Base-by-base conservation (phyloP, 2,888 invertebrate species). In the Acleris holmiana region DNA sequence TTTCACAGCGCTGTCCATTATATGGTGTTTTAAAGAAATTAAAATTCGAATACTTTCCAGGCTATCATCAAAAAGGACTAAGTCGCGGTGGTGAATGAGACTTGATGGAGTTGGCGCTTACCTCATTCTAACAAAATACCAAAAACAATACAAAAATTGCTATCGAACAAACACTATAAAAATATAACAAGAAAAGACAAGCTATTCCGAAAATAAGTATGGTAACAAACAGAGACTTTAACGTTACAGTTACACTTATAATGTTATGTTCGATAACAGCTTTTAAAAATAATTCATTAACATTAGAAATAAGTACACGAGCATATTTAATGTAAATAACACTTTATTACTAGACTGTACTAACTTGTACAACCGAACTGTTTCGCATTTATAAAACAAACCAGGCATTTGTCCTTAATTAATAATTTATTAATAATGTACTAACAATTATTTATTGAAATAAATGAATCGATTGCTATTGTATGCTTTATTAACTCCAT, bases 1-100 rank as follows among this genome's bases (percentile, higher is more conserved):
- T 13, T 35, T 35, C 3, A 35, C 1, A 35, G 4, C 1, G 4
- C 17, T 19, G 4, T 2, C 7, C 0, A 17, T 19, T 35, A 1
- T 35, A 35, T 53, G 7, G 4, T 53, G 44, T 51, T 66, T 70
- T 67, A 69, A 72, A 78, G 77, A 77, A 77, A 80, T 80, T 80
- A 82, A 85, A 79, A 74, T 83, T 76, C 82, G 74, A 84, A 85
- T 82, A 80, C 76, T 83, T 90, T 90, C 77, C 89, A 90, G 90
- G 84, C 85, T 75, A 82, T 82, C 80, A 82, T 81, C 84, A 89
- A 88, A 86, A 89, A 89, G 86, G 89, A 89, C 79, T 88, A 86
- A 82, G 74, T 77, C 77, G 75, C 76, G 74, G 72, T 74, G 74
- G 78, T 83, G 81, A 80, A 76, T 82, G 76, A 76, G 73, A 77